These are phyloP conservation scores for Sericinus montela DNA, from an alignment of 2,888 invertebrate genomes.

Conservation along the genomic window DNA sequence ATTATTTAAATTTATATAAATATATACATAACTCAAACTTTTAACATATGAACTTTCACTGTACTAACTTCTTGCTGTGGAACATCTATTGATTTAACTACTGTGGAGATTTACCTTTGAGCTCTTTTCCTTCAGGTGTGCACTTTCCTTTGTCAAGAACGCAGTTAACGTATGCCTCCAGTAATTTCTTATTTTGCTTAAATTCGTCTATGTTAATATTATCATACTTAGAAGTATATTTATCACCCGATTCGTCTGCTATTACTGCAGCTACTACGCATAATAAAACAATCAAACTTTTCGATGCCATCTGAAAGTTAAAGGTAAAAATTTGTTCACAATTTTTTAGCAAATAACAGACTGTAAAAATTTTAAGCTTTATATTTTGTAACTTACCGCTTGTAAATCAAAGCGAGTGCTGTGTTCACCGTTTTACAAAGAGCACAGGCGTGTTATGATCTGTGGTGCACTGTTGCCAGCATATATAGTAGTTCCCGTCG, in stretches of 20 bases:
- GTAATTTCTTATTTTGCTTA: conserved; percentile 81
- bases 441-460: conserved; percentile 50
- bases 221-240: conserved; percentile 84
- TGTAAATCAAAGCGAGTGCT: neutral
- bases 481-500: conserved; percentile 49
- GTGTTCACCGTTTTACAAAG: conserved; percentile 19
- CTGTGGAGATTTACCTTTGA: conserved; percentile 79
- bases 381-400: neutral
- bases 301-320: conserved; percentile 26
- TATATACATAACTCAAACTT: too few relatives aligned
- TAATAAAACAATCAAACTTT: conserved; percentile 22
- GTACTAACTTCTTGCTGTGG: too few relatives aligned
- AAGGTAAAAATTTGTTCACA: neutral
- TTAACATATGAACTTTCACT: too few relatives aligned
- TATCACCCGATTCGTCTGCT: conserved; percentile 21
- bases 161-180: conserved; percentile 84
- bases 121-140: conserved; percentile 84
- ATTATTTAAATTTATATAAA: too few relatives aligned
- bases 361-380: too few relatives aligned
- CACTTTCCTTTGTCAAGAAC: conserved; percentile 81
- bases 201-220: conserved; percentile 84
- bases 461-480: conserved; percentile 36
- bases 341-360: too few relatives aligned
- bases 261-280: conserved; percentile 23
- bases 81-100: too few relatives aligned